Percentiles rank a stretch among this genome's conserved stretches.
phyloP scores from a whole-genome alignment of 1,140 invertebrate genomes.

The Saccostrea echinata region DNA sequence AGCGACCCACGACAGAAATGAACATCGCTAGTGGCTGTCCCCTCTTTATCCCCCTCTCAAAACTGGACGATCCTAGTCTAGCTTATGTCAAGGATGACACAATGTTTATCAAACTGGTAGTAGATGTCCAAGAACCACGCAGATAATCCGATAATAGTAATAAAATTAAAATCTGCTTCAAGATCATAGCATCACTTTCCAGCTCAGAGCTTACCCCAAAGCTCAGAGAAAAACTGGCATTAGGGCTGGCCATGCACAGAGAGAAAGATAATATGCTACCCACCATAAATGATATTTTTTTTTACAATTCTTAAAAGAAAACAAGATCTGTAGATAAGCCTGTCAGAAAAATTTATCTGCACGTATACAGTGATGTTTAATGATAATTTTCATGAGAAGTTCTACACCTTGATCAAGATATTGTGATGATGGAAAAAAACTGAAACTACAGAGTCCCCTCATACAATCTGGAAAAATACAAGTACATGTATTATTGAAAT shows the following conservation, averaged over 20 bases:
- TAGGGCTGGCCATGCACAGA: not conserved
- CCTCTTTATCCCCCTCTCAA: constrained; percentile 72
- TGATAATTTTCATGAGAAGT: too few species aligned
- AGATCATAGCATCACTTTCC: not conserved
- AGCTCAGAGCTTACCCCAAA: not conserved
- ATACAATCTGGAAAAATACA: too few species aligned
- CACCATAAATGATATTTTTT: not conserved
- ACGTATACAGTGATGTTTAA: too few species aligned
- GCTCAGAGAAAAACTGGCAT: not conserved
- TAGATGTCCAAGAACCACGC: constrained; percentile 19
- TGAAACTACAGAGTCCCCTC: too few species aligned
- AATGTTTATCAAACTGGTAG: constrained; percentile 72
- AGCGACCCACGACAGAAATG: constrained; percentile 76
- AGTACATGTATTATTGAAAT: too few species aligned
- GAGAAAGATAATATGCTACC: not conserved
- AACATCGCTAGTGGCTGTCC: constrained; percentile 80
- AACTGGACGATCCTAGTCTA: constrained; percentile 66
- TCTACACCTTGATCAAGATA: not conserved
- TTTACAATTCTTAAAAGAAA: not conserved
- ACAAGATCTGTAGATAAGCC: not conserved
- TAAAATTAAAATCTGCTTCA: not conserved
- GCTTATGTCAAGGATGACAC: constrained; percentile 77
- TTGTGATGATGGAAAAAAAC: not conserved
- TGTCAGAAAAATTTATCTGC: not conserved
- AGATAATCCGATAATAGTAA: not conserved